Base-by-base conservation (phyloP, 2,888 invertebrate species). In the Cheilosia variabilis region DNA sequence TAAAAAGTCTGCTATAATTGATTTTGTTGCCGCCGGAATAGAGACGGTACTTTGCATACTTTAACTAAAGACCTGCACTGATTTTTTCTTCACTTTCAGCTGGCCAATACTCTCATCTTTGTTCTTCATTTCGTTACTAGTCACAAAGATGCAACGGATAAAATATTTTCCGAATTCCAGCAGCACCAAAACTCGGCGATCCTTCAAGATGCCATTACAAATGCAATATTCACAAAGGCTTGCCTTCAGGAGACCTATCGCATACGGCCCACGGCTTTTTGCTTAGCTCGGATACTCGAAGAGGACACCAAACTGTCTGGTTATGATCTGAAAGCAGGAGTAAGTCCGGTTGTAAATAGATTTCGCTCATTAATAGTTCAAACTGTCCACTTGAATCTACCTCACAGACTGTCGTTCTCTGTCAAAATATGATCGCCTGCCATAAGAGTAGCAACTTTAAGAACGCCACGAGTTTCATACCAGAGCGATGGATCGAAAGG, bases 1-100 rank as follows among this genome's bases (percentile, higher is more conserved):
- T 90, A 97, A 97, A 91, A 96, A 96, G 89, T 96, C 96, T 0
- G 96, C 96, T 0, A 95, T 97, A 68, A 96, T 97, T 55, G 97
- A 97, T 92, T 97, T 97, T 89, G 95, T 97, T 88, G 96, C 96
- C 7, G 97, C 97, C 43, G 97, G 97, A 58, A 97, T 97, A 90
- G 96, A 97, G 91, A 97, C 97, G 90, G 95, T 97, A 52, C 9
- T 83, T 87, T 88, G 9, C 50, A 13, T 27, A 24, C 5, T 10
- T 37, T 2, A 4, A 2, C 19, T 2, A 6, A 50, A 31, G 22
- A 22, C 17, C 1, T 7, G 19, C 2, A 2, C 17, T 41, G 22
- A 24, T 31, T 24, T 52, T 1, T 84, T 83, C 58, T 45, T 31
- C 27, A 24, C 13, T 88, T 88, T n/a, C 93, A 96, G 96, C 92